Percentiles rank a stretch among this genome's conserved stretches.
These are phyloP conservation scores for Cotesia vestalis DNA, from an alignment of 1,140 invertebrate genomes.

Conservation along the genomic window DNA sequence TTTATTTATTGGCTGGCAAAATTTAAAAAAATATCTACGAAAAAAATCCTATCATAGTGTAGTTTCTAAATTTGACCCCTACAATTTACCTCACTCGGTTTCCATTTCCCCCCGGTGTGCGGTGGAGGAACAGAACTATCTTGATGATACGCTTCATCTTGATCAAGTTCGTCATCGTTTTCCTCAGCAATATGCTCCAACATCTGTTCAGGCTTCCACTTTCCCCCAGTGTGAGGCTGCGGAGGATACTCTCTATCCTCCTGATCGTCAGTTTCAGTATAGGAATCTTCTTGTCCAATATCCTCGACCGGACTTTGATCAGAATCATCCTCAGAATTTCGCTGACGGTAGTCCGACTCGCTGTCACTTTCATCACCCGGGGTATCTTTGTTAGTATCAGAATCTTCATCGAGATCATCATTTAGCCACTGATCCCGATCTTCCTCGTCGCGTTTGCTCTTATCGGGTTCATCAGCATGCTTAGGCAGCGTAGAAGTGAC, in stretches of 20 bases:
- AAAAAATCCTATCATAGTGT: too few relatives aligned
- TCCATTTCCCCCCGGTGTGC: conserved; percentile 81
- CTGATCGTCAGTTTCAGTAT: conserved; percentile 56
- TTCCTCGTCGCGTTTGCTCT: conserved; percentile 52
- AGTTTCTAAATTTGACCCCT: too few relatives aligned
- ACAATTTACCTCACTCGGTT: conserved; percentile 53
- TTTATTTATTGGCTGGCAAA: too few relatives aligned
- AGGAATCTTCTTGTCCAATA: conserved; percentile 57
- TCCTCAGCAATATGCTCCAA: conserved; percentile 51
- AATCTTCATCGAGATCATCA: conserved; percentile 55
- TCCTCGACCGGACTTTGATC: conserved; percentile 58
- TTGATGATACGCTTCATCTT: conserved; percentile 55
- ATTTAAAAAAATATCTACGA: too few relatives aligned
- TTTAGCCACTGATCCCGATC: conserved; percentile 53
- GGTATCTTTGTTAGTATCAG: conserved; percentile 50
- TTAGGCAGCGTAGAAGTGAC: neutral
- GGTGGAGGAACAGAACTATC: conserved; percentile 68
- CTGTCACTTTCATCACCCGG: conserved; percentile 36
- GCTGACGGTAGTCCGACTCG: conserved; percentile 55
- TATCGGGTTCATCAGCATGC: conserved; percentile 4
- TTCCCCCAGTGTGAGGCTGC: conserved; percentile 68
- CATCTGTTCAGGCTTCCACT: conserved; percentile 72
- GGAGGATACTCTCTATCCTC: conserved; percentile 60
- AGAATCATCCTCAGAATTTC: conserved; percentile 70
- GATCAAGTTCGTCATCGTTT: conserved; percentile 50